Base-by-base conservation (phyloP, 2,797 vertebrate genomes). In the Anguilla megastoma region DNA sequence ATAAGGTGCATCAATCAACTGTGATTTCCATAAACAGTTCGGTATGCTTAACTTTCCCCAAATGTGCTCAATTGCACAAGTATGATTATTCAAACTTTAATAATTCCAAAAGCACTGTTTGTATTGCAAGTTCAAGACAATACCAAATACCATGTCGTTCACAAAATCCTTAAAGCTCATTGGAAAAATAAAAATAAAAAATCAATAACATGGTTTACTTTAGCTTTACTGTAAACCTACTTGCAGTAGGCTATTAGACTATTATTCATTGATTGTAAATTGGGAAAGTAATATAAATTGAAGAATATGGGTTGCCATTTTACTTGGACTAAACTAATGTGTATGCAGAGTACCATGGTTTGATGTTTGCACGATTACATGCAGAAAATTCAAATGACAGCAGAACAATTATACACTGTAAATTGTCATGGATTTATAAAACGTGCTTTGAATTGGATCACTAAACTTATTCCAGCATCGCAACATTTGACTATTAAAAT, bases 401-500 rank as follows among this genome's bases (percentile, higher is more conserved):
- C 63, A 69, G 24, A 27, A 69, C 63, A 50, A 82, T 12, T 82
- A 45, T n/a, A n/a, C 41, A 82, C 45, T 82, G 18, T 24, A 48
- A 82, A 82, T 18, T 7, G 18, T 82, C 45, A 24, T 82, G 45
- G 79, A 9, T 82, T 82, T 82, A 48, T n/a, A 82, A 48, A 82
- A 50, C 21, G 45, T 24, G 45, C 45, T 48, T 82, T 50, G 79
- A 79, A 79, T 45, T 41, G 74, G 7, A 36, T 79, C 74, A 14
- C 33, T 41, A 45, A 79, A 79, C 36, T 14, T 14, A 79, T 79
- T 79, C 14, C 14, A 45, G 16, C 33, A 79, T 36, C 12, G 71
- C 71, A 71, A 76, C 71, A 76, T n/a, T 50, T 50, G 18, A 50
- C 45, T 24, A 80, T 80, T 50, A n/a, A 8, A 48, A n/a, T 24